Evolutionary conservation across 2,797 vertebrate species (phyloP).

Genomic region (Falco columbarius): DNA sequence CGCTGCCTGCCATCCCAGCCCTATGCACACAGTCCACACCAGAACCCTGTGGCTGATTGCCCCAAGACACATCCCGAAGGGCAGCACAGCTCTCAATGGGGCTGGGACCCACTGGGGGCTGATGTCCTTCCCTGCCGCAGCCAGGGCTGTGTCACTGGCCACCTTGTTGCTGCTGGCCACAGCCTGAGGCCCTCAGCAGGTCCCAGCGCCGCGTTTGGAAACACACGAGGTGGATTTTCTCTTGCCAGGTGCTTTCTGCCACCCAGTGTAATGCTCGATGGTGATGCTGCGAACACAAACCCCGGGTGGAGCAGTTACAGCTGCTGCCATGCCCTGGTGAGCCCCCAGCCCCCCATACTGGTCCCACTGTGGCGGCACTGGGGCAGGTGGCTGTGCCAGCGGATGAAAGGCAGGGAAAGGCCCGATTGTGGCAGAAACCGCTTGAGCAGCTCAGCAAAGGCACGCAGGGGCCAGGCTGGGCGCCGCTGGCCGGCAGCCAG

Average conservation of each 20-base stretch:
- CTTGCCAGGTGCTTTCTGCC: not conserved
- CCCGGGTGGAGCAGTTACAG: not conserved
- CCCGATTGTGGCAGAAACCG: not conserved
- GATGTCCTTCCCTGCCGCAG: not conserved
- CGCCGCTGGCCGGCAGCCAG: not conserved
- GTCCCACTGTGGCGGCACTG: accelerated
- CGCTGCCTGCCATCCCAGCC: not conserved
- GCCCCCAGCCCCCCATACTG: not conserved
- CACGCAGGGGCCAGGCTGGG: not conserved
- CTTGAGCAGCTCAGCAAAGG: not conserved
- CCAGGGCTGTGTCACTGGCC: not conserved
- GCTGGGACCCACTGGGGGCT: not conserved
- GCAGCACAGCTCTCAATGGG: not conserved
- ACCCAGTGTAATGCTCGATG: accelerated
- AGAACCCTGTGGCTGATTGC: accelerated
- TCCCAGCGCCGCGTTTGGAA: not conserved
- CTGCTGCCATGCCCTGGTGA: not conserved
- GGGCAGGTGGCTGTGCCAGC: not conserved
- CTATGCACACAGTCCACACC: accelerated
- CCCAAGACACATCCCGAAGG: not conserved
- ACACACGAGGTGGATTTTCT: not conserved
- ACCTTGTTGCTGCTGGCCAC: not conserved
- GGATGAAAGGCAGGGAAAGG: not conserved
- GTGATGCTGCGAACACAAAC: not conserved
- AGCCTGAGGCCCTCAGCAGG: not conserved